These are phyloP conservation scores for Mamestra configurata DNA, from an alignment of 1,140 invertebrate species.

Conservation along the genomic window DNA sequence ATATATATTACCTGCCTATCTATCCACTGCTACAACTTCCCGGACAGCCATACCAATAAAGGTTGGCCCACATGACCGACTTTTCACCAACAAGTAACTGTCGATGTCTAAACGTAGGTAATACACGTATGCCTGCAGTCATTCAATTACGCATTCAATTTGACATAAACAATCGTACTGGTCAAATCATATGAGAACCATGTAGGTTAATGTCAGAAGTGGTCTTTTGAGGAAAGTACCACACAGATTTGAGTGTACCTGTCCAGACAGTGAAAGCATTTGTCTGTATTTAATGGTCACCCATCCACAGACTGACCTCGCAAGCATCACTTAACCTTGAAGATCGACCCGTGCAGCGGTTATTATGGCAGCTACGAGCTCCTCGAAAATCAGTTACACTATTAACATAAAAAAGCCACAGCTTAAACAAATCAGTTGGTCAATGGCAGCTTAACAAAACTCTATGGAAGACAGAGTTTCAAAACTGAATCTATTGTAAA, in stretches of 20 bases:
- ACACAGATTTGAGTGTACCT: too few species aligned
- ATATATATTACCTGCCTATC: neutral
- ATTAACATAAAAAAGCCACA: conserved; percentile 15
- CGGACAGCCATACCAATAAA: neutral
- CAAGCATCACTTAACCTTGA: too few species aligned
- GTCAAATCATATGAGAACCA: too few species aligned
- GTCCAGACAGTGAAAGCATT: too few species aligned
- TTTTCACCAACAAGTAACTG: conserved; percentile 4
- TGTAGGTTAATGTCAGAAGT: too few species aligned
- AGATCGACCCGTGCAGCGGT: too few species aligned
- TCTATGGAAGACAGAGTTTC: conserved; percentile 5
- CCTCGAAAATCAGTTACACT: neutral
- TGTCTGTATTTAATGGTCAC: too few species aligned
- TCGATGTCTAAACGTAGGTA: neutral
- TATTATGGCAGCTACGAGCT: neutral
- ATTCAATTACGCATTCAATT: conserved; percentile 17
- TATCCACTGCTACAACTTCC: neutral
- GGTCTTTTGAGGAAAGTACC: too few species aligned
- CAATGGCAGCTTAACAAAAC: neutral
- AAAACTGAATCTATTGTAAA: conserved; percentile 13
- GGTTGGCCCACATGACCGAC: neutral
- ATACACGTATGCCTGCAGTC: too few species aligned
- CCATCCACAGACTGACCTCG: too few species aligned
- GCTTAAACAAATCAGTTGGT: conserved; percentile 6
- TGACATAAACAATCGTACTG: too few species aligned